Evolutionary conservation across 92 coral and sea anemone species (phyloP).

Genomic region (Paramuricea clavata): DNA sequence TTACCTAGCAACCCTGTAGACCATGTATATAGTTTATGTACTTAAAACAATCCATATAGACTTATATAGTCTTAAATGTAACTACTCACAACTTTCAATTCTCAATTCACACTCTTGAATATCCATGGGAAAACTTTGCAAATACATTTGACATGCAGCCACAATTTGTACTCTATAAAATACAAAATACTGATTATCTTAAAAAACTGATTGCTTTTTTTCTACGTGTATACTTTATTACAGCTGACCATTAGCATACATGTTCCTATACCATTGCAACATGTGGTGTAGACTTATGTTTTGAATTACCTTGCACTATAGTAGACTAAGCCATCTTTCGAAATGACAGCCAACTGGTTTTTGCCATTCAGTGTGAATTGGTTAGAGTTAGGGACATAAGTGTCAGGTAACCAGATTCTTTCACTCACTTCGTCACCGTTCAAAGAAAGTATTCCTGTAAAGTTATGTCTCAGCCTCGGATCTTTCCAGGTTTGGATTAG

Average conservation of each 20-base stretch:
- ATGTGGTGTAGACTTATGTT: too few species aligned
- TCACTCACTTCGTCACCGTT: constrained; percentile 81
- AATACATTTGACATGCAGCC: constrained; percentile 90
- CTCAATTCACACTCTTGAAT: constrained; percentile 81
- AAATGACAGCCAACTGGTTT: constrained; percentile 86
- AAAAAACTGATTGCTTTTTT: too few species aligned
- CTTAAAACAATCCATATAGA: too few species aligned
- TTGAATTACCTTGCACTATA: constrained; percentile 92
- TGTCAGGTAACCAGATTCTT: constrained; percentile 90
- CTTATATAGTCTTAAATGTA: too few species aligned
- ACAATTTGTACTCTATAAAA: constrained; percentile 41
- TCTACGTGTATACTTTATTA: too few species aligned
- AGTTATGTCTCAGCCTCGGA: constrained; percentile 80
- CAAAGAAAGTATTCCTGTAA: constrained; percentile 76
- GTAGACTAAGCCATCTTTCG: constrained; percentile 74
- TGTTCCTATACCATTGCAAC: too few species aligned
- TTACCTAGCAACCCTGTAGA: too few species aligned
- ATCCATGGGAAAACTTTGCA: constrained; percentile 87
- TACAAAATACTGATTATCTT: background rate
- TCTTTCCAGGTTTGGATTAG: constrained; percentile 92
- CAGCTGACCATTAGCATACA: too few species aligned
- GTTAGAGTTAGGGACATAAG: constrained; percentile 89
- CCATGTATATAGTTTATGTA: too few species aligned
- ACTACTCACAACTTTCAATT: constrained; percentile 93
- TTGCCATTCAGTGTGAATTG: constrained; percentile 71